Evolutionary conservation across 53 echinoderm and acorn worm species (phyloP).

Genomic region (Glandiceps talaboti): DNA sequence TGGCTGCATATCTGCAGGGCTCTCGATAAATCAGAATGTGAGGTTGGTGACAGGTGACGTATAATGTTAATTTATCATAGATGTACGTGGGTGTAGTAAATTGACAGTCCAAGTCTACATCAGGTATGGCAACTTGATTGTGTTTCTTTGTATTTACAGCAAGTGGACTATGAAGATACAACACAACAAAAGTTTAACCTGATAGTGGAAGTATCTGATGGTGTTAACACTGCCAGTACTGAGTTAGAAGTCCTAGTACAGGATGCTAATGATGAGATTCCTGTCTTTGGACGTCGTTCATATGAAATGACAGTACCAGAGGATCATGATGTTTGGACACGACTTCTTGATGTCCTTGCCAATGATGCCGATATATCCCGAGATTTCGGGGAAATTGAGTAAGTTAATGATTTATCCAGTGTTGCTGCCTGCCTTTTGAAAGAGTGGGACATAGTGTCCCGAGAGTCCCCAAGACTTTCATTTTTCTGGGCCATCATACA

Average conservation of each 20-base stretch:
- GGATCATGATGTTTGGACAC: background rate
- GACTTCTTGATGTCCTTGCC: constrained; percentile 33
- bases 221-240: background rate
- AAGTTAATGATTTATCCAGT: too few species aligned
- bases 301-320: constrained; percentile 42
- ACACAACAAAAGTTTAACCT: background rate
- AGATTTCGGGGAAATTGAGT: background rate
- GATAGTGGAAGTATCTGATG: background rate
- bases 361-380: constrained; percentile 36
- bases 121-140: background rate
- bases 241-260: constrained; percentile 17
- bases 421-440: too few species aligned
- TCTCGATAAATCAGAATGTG: too few species aligned
- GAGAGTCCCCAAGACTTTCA: too few species aligned
- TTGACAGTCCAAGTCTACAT: too few species aligned
- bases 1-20: too few species aligned
- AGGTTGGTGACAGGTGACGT: too few species aligned
- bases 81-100: too few species aligned
- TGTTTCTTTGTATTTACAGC: background rate
- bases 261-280: constrained; percentile 76
- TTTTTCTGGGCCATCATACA: too few species aligned
- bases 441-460: too few species aligned
- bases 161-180: background rate
- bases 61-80: too few species aligned
- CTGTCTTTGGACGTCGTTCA: constrained; percentile 37